Evolutionary conservation across 1,140 invertebrate species (phyloP).

Genomic region (Drosophila navojoa): DNA sequence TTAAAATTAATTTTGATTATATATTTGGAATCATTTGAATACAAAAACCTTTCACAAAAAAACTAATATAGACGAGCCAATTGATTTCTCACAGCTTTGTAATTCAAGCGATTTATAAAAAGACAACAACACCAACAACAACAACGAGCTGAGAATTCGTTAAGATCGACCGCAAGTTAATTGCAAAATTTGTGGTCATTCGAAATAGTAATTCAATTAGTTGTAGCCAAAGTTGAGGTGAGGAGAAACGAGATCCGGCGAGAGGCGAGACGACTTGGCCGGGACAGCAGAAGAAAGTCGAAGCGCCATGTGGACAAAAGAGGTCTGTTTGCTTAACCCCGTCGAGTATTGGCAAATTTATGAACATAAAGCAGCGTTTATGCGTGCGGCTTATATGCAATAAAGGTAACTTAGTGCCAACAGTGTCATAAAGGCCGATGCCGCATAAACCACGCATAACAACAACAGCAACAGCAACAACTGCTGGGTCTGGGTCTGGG

Average conservation of each 20-base stretch:
- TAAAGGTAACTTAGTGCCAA: conserved; percentile 82
- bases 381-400: conserved; percentile 81
- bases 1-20: too few relatives aligned
- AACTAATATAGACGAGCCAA: background rate
- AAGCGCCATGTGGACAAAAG: conserved; percentile 14
- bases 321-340: conserved; percentile 52
- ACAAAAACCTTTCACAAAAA: background rate
- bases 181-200: conserved; percentile 71
- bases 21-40: too few relatives aligned
- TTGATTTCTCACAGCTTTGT: conserved; percentile 57
- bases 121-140: conserved; percentile 1
- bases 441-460: conserved; percentile 60
- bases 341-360: conserved; percentile 74
- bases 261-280: background rate
- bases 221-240: conserved; percentile 14
- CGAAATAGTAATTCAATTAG: conserved; percentile 77
- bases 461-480: conserved; percentile 1
- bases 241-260: conserved; percentile 1
- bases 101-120: conserved; percentile 51
- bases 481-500: background rate
- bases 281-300: conserved; percentile 52
- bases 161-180: conserved; percentile 66
- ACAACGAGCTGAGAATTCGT: conserved; percentile 9
- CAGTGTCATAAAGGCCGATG: conserved; percentile 75
- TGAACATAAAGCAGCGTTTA: conserved; percentile 79